These are phyloP conservation scores for Uloborus diversus DNA, from an alignment of 1,140 invertebrate genomes.

Conservation along the genomic window DNA sequence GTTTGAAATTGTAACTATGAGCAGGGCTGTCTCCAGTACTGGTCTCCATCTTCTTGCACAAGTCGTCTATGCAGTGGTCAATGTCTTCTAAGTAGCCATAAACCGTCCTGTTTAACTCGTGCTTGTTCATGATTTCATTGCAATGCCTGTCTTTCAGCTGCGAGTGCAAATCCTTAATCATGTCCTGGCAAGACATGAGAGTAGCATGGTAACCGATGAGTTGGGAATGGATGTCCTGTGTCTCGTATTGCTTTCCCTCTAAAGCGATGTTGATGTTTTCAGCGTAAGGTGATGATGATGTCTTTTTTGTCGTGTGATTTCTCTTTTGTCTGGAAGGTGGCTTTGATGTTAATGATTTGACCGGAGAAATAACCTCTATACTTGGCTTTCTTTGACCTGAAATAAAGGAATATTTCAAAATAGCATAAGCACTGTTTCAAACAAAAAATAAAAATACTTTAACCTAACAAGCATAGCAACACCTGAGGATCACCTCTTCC, in stretches of 20 bases:
- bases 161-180: constrained; percentile 48
- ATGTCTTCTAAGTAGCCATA: constrained; percentile 46
- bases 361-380: neutral
- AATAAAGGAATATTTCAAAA: no score
- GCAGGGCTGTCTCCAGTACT: constrained; percentile 13
- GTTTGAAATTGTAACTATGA: constrained; percentile 32
- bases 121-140: constrained; percentile 45
- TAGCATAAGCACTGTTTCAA: no score
- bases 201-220: constrained; percentile 38
- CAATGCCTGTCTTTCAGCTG: constrained; percentile 49
- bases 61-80: constrained; percentile 44
- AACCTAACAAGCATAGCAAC: no score
- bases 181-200: constrained; percentile 46
- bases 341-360: constrained; percentile 3
- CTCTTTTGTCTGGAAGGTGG: constrained; percentile 11
- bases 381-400: constrained; percentile 32
- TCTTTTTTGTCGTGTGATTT: constrained; percentile 3
- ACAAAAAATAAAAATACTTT: no score
- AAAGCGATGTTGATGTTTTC: constrained; percentile 3
- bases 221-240: constrained; percentile 32
- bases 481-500: no score
- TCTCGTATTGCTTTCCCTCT: constrained; percentile 14
- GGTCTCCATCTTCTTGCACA: constrained; percentile 51
- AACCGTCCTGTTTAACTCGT: constrained; percentile 39
- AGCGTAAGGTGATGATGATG: neutral